Base-by-base conservation (phyloP, 2,797 vertebrate species). In the Ctenochaetus hawaiiensis region DNA sequence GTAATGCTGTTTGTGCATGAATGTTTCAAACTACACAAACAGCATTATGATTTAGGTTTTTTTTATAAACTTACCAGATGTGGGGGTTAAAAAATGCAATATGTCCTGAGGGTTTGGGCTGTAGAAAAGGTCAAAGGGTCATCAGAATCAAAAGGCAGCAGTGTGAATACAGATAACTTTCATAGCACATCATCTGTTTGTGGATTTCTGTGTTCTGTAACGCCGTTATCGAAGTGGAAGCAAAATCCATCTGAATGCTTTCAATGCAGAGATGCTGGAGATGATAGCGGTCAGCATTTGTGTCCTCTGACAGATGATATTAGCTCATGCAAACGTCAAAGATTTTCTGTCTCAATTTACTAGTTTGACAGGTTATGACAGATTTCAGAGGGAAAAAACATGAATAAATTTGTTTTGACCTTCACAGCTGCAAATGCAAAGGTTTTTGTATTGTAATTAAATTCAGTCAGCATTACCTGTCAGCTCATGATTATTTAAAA, bases 281-380 rank as follows among this genome's bases (percentile, higher is more conserved):
- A 47, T 69, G 26, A 69, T 61, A 37, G 1, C 2, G 16, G 26
- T 17, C 18, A 1, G 34, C 20, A 49, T n/a, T n/a, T 26, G 6
- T 18, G 8, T 2, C 6, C 43, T 47, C 13, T 22, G 37, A 57
- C 23, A 80, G 59, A 39, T 68, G 17, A 51, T 16, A 75, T 76
- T 30, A 71, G 16, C 18, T 10, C 34, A 18, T 56, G 22, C 22
- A 48, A 75, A 52, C 30, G 4, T 5, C 39, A 44, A 61, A n/a
- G 22, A 6, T 13, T 64, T 65, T 57, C 10, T 4, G 7, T 63
- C 26, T 41, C 14, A 53, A 75, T 56, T 53, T 0, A 54, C 26
- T 11, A 7, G 20, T 53, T 26, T 26, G 8, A 52, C 39, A 39
- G 39, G 3, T 7, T 37, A 16, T 63, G 7, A 16, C 8, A 52